phyloP scores from a whole-genome alignment of 2,797 vertebrate genomes.

The Melanotaenia parkinsoni region DNA sequence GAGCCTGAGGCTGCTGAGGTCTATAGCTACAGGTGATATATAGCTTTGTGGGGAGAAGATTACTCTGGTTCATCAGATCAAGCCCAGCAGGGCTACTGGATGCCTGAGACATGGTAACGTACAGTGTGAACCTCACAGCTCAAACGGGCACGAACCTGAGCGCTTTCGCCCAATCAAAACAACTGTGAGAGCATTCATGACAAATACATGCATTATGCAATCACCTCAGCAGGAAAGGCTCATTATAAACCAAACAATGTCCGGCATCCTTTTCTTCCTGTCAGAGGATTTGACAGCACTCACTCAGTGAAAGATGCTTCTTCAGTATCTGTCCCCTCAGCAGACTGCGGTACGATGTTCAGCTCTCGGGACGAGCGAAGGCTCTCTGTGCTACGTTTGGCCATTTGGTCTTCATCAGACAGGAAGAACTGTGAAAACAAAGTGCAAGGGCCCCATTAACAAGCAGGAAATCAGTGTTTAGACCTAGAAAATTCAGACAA shows the following conservation, averaged over 20 bases:
- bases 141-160: slow-evolving; percentile 14
- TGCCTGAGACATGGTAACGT: slow-evolving; percentile 80
- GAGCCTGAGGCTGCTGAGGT: slow-evolving; percentile 57
- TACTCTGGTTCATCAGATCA: slow-evolving; percentile 62
- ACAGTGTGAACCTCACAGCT: slow-evolving; percentile 47
- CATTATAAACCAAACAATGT: slow-evolving; percentile 7
- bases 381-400: slow-evolving; percentile 48
- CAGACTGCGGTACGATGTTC: slow-evolving; percentile 57
- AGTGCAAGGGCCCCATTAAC: neutral
- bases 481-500: neutral
- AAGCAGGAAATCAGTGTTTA: neutral
- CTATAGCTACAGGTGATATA: slow-evolving; percentile 74
- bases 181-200: slow-evolving; percentile 19
- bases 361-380: slow-evolving; percentile 49
- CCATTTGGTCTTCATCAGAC: slow-evolving; percentile 77
- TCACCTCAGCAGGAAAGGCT: slow-evolving; percentile 32
- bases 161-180: slow-evolving; percentile 7
- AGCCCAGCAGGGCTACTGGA: slow-evolving; percentile 73
- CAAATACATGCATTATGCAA: slow-evolving; percentile 38
- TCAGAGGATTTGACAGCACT: slow-evolving; percentile 43
- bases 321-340: slow-evolving; percentile 40
- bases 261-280: neutral
- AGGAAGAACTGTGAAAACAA: slow-evolving; percentile 78
- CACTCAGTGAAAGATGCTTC: slow-evolving; percentile 76
- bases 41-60: slow-evolving; percentile 60